Evolutionary conservation across 2,888 invertebrate species (phyloP), one percentile per base, ranked within the genome.

Genomic region (Drosophila eohydei): DNA sequence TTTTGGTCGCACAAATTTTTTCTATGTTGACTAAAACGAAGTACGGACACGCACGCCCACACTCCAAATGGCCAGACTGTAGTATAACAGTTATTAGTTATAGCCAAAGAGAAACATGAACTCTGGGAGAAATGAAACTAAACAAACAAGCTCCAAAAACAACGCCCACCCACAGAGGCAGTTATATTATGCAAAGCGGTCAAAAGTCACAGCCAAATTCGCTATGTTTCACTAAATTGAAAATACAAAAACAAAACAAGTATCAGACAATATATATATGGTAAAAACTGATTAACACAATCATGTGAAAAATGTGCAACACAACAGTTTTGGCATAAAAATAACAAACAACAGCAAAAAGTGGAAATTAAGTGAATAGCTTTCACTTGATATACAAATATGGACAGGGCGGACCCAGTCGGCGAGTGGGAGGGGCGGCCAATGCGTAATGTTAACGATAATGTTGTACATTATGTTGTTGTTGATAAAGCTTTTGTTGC

Each of bases 281-380:
- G 63, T 40, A 71, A 65, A 71, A 70, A 77, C 70, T 81, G 66
- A 89, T 85, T 85, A 85, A 80, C 89, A 89, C 89, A 88, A 89
- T 82, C 76, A 80, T 85, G 88, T 82, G 85, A 85, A 89, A 89
- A 84, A 75, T 84, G 82, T 80, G 85, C 85, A 78, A 61, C 54
- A 62, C 68, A 69, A 71, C 67, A 80, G 61, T 74, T 81, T 68
- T 68, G 72, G 66, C 80, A 14, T 51, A 80, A 71, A 81, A 81
- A 80, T 71, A 78, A 55, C 58, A 74, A 68, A 70, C 70, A 72
- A 62, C 68, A 59, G 68, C 68, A 79, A 81, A 68, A 58, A 60
- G 65, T 73, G 85, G 71, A 88, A 81, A 83, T 79, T 74, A 81
- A 76, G 79, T 81, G 71, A 73, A 80, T 71, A 66, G 88, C 84